Evolutionary conservation across 2,797 vertebrate genomes (phyloP), one percentile per base, ranked within the genome.

Genomic region (Falco naumanni): DNA sequence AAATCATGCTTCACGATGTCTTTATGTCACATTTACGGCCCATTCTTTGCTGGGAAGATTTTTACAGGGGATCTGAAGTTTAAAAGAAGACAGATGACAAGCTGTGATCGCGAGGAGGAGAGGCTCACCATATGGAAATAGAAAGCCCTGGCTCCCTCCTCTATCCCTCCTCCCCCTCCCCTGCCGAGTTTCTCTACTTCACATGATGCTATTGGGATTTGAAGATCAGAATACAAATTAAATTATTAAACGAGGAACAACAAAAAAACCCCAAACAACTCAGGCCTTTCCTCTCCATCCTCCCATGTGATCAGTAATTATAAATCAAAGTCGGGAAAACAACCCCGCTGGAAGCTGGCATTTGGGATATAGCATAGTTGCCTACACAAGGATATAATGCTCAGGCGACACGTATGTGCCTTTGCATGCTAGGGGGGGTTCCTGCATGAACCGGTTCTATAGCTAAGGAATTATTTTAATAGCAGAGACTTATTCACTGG

Each of bases 71-170:
- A 96, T 94, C 95, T 96, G 96, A 96, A 95, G 92, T 96, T 96
- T 96, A 95, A 97, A 95, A 96, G 93, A 96, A 97, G 96, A 97
- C 96, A 96, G 96, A 96, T 96, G 96, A 94, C 96, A 96, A 96
- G 96, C 96, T 95, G 94, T 94, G 96, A 96, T 95, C 56, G 31
- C 54, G 8, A 95, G 93, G 86, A 96, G 68, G 88, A 95, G 95
- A 95, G 84, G 86, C 95, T 97, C 88, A 94, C 95, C 96, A 96
- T 95, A 96, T 97, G 96, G 95, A 96, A 96, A 94, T 74, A 90
- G 90, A 97, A 95, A 97, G 93, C 92, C 77, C 95, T 96, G 95
- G 93, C 95, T 96, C 94, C 60, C 86, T 94, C 84, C 89, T 71
- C 64, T 39, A 78, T 79, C 75, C 93, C 95, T 96, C 95, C 95